A percentile compares a stretch with the other conserved stretches of the same genome.
These are phyloP conservation scores for Campylomormyrus tamandua DNA, from an alignment of 2,113 vertebrate genomes.

Conservation along the genomic window DNA sequence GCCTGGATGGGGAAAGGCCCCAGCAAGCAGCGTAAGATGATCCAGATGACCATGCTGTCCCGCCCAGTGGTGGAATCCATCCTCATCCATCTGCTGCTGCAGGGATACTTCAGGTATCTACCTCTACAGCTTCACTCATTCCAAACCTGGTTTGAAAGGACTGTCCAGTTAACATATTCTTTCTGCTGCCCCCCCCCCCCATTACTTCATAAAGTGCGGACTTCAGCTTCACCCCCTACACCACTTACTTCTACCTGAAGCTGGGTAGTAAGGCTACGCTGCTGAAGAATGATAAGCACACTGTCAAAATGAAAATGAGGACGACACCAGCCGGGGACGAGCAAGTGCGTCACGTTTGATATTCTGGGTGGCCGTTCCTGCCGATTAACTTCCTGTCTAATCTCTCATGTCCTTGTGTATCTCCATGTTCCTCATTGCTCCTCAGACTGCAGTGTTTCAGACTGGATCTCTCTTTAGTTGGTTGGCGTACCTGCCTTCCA, in stretches of 20 bases:
- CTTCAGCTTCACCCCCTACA: constrained; percentile 92
- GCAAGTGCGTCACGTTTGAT: not conserved
- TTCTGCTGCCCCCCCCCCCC: not conserved
- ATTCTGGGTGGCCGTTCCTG: not conserved
- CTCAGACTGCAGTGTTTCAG: not conserved
- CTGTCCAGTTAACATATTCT: not conserved
- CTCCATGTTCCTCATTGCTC: not conserved
- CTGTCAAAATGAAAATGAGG: constrained; percentile 64
- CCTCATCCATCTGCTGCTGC: constrained; percentile 69
- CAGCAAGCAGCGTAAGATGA: constrained; percentile 70
- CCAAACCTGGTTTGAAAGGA: not conserved
- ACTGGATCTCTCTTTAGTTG: not conserved
- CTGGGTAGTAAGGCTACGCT: constrained; percentile 75
- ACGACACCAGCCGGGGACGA: not conserved
- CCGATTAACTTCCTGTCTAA: not conserved
- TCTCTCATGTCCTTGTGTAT: not conserved
- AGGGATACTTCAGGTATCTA: constrained; percentile 78
- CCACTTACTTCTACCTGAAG: constrained; percentile 88
- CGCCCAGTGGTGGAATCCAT: constrained; percentile 74
- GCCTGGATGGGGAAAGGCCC: constrained; percentile 83
- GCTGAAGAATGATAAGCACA: constrained; percentile 64
- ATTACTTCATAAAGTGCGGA: constrained; percentile 70
- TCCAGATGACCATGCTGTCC: constrained; percentile 60
- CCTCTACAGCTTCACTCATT: not conserved
- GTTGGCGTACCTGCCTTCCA: not conserved